Evolutionary conservation across 2,113 vertebrate genomes (phyloP).

Genomic region (Corvus hawaiiensis): DNA sequence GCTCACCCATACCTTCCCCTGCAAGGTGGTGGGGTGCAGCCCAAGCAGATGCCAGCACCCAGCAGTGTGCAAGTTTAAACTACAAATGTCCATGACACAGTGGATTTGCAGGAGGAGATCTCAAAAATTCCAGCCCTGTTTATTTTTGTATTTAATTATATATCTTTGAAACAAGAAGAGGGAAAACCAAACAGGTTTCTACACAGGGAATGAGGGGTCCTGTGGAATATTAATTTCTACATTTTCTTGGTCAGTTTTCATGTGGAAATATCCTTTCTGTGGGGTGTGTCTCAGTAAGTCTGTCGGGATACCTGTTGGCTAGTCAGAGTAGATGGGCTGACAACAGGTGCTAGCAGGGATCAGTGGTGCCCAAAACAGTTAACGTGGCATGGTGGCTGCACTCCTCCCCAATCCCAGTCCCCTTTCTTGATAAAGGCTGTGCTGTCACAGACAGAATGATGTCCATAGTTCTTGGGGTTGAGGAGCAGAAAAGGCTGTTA

Average conservation of each 20-base stretch:
- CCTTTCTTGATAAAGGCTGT: neutral
- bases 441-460: neutral
- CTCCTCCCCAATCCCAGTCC: fast-evolving
- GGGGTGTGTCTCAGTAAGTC: neutral
- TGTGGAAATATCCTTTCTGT: neutral
- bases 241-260: neutral
- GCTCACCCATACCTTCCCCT: neutral
- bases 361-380: neutral
- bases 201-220: neutral
- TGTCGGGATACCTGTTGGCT: neutral
- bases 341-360: neutral
- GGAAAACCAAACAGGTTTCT: neutral
- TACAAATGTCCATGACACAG: fast-evolving
- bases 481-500: neutral
- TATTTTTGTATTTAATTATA: neutral
- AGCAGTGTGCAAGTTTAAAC: neutral
- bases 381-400: neutral
- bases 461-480: neutral
- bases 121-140: neutral
- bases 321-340: neutral
- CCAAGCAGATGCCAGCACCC: neutral
- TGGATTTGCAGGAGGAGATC: neutral
- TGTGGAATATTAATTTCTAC: neutral
- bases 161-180: neutral
- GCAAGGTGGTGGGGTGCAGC: neutral